Evolutionary conservation across 2,888 invertebrate genomes (phyloP), one percentile per base, ranked within the genome.

Genomic region (Trichogramma evanescens): DNA sequence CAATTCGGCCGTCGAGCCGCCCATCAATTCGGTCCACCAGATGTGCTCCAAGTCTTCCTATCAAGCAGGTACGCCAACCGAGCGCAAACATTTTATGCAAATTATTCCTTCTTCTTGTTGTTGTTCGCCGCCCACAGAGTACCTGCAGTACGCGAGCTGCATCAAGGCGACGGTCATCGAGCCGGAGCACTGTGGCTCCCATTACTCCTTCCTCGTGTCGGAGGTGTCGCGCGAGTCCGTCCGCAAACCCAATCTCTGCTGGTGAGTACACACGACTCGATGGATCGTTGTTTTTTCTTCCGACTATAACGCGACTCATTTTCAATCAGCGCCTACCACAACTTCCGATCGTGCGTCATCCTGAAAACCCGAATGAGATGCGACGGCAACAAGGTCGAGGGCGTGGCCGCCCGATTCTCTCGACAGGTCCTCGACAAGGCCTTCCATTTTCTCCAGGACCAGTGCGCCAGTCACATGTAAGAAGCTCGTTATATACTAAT

Each of bases 21-120:
- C 85, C 1, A 83, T 85, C 39, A 83, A 83, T 65, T 83, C 83
- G 26, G 82, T 85, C 3, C 84, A 85, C 72, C 81, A 84, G 66
- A 82, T 86, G 80, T 86, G 85, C 67, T 82, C 82, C 54, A 81
- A 82, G 51, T 79, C 82, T 1, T 72, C 77, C 42, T 84, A 84
- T 70, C 84, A 85, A 72, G 78, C 80, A 72, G 83, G 84, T 83
- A 68, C 2, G n/a, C n/a, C 2, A 48, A 59, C 10, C 3, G 8
- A 4, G 6, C 6, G 6, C 50, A 3, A 7, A 6, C 2, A 26
- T 6, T 13, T 42, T 41, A 9, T 3, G 3, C 9, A 9, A 7
- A 58, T 58, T 54, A 42, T 58, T 44, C 39, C 40, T 51, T 53
- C 49, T 13, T 6, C 48, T 8, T 44, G 3, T 8, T 44, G 3